Base-by-base conservation (phyloP, 2,797 vertebrate species). In the Pelodytes ibericus region DNA sequence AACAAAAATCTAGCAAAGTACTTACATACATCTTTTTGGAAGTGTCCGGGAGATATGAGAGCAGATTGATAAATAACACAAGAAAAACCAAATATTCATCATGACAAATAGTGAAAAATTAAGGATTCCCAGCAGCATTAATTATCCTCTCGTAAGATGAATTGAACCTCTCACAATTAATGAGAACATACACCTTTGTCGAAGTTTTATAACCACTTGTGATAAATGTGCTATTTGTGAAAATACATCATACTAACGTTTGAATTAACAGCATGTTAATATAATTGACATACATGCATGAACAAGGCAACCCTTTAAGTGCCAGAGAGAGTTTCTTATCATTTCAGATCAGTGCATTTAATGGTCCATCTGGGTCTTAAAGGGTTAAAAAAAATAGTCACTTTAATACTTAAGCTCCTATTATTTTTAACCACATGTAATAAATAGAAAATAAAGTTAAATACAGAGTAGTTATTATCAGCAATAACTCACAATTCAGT, bases 31-130 rank as follows among this genome's bases (percentile, higher is more conserved):
- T 94, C 92, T 94, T 80, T 90, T 87, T 86, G n/a, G 84, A 89
- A 85, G 82, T 81, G 61, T 81, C 83, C 84, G 75, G 86, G 72
- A 79, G 84, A 85, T 81, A 84, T 83, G 80, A 81, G 68, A 85
- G 63, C 80, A 83, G 86, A 89, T 87, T 89, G 88, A 90, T 89
- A 88, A 87, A 89, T 89, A 87, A 90, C 80, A 88, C 83, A 88
- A 87, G 84, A 90, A 89, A 89, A 90, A 90, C 84, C 90, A 92
- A 93, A 93, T 90, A 89, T 88, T 87, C 82, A 91, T 88, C 85
- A 81, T 89, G 92, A 93, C 93, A 92, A 95, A 92, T 89, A 95
- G 94, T 95, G 93, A 95, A 95, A 94, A 95, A 95, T 94, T 93
- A 94, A 90, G 88, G 86, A 90, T 90, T 88, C 88, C 87, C 90